Conservation (phyloP, 2,797 vertebrate genomes). For the Coendou prehensilis region DNA sequence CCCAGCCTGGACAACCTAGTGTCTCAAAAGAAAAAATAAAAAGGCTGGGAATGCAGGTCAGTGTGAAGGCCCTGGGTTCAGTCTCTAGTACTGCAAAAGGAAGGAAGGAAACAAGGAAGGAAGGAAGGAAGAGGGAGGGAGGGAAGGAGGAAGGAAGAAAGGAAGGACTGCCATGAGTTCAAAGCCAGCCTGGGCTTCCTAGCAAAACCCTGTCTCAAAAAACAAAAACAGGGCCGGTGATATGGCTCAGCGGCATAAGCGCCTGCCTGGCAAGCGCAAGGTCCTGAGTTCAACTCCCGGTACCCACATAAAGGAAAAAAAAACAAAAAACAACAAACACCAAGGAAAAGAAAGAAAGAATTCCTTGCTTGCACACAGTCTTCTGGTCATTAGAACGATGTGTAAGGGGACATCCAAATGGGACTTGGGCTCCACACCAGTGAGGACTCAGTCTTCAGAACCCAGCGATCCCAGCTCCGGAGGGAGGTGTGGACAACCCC, state of each 20-base stretch:
- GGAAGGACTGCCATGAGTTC: not conserved
- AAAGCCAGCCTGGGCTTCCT: not conserved
- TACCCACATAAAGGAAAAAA: too few species aligned
- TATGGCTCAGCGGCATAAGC: too few species aligned
- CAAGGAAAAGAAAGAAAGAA: not conserved
- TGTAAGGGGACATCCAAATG: not conserved
- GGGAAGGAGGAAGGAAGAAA: too few species aligned
- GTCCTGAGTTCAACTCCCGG: too few species aligned
- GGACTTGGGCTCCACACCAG: not conserved
- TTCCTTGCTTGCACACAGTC: not conserved
- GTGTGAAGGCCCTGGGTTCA: not conserved
- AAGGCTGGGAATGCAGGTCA: not conserved
- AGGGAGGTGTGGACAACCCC: fast-evolving
- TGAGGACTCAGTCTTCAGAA: not conserved
- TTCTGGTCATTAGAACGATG: not conserved
- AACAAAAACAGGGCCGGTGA: not conserved
- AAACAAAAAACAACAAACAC: too few species aligned
- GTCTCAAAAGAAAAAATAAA: not conserved
- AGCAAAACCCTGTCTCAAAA: not conserved
- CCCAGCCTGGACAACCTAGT: not conserved
- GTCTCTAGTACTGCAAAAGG: not conserved
- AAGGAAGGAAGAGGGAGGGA: too few species aligned
- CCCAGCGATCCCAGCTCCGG: not conserved
- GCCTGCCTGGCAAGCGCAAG: too few species aligned
- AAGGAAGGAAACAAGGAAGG: not conserved